Conservation (phyloP, 2,113 vertebrate species). For the Mus spicilegus region DNA sequence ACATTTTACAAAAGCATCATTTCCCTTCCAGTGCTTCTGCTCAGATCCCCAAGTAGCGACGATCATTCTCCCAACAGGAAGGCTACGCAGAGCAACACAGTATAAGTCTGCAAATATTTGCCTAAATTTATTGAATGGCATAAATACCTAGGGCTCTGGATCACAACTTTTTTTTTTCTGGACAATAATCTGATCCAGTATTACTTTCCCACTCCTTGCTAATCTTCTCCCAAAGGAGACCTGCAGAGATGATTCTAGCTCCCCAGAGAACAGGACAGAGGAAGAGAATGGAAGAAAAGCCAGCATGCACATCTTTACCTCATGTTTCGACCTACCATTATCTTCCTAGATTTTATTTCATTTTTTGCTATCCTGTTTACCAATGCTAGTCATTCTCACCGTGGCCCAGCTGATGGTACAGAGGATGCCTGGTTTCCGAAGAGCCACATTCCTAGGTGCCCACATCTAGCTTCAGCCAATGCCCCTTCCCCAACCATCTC, state of each 20-base stretch:
- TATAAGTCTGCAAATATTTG: background rate
- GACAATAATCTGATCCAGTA: background rate
- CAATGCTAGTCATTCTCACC: background rate
- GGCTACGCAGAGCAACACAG: background rate
- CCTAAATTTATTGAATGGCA: background rate
- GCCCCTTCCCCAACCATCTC: background rate
- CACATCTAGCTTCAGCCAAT: background rate
- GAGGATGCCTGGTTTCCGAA: background rate
- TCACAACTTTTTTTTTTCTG: constrained; percentile 3
- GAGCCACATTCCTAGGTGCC: background rate
- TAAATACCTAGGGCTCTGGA: background rate
- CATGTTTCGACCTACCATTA: background rate
- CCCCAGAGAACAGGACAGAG: background rate
- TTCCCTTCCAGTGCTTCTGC: constrained; percentile 55
- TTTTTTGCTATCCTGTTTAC: background rate
- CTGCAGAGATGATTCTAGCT: background rate
- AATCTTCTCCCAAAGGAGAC: background rate
- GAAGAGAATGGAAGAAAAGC: constrained; percentile 24
- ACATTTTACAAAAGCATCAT: constrained; percentile 46
- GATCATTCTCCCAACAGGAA: constrained; percentile 18
- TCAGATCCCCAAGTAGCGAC: background rate
- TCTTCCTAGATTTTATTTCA: background rate
- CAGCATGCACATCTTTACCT: background rate
- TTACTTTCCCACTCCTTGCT: constrained; percentile 24
- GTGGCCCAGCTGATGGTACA: background rate